Percentiles rank a stretch among this genome's conserved stretches.
phyloP scores from a whole-genome alignment of 2,113 vertebrate species.

The Daubentonia madagascariensis region DNA sequence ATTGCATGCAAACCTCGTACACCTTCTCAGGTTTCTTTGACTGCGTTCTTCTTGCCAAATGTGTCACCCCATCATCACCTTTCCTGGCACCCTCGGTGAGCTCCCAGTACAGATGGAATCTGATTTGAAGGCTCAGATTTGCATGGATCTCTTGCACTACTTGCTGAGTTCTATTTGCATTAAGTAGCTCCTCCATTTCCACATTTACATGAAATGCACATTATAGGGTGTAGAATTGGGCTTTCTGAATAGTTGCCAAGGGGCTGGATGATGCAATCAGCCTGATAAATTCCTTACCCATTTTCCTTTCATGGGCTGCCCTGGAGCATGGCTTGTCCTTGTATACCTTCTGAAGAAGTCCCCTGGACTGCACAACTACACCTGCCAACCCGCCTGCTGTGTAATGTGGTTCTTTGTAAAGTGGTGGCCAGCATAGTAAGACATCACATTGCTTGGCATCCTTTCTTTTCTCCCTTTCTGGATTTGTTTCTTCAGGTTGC shows the following conservation, averaged over 20 bases:
- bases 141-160: background rate
- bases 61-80: background rate
- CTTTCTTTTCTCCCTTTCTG: background rate
- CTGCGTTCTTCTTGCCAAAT: background rate
- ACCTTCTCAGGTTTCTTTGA: background rate
- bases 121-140: background rate
- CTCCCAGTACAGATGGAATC: background rate
- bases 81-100: background rate
- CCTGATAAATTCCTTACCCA: background rate
- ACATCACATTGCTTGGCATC: background rate
- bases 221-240: background rate
- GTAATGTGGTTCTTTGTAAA: background rate
- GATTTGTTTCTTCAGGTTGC: background rate
- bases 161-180: background rate
- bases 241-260: background rate
- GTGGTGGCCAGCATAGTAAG: background rate
- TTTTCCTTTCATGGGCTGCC: background rate
- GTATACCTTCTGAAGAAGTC: background rate
- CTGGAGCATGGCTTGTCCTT: background rate
- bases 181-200: background rate
- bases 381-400: background rate
- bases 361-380: background rate
- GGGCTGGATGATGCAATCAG: background rate
- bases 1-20: background rate
- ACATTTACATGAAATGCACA: background rate